phyloP scores from a whole-genome alignment of 2,113 vertebrate genomes.

The Hystrix brachyura region DNA sequence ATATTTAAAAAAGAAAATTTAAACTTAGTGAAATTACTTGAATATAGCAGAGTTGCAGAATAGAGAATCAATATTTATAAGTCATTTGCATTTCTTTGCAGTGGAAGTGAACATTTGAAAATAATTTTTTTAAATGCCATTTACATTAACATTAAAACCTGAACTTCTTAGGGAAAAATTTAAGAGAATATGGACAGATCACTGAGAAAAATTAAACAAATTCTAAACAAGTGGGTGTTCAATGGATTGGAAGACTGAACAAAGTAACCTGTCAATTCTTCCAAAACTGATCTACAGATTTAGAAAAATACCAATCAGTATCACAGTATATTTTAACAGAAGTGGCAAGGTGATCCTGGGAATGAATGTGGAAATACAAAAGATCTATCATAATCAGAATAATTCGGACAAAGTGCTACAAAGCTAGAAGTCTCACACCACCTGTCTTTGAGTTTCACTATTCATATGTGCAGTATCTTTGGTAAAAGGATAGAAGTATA shows the following conservation, averaged over 20 bases:
- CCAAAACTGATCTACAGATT: neutral
- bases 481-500: neutral
- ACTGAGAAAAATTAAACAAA: neutral
- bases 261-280: neutral
- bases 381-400: neutral
- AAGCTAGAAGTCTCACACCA: neutral
- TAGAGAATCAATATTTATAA: conserved; percentile 26
- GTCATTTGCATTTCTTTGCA: neutral
- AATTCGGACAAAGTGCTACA: neutral
- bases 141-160: neutral
- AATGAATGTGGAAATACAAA: neutral
- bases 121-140: neutral
- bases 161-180: neutral
- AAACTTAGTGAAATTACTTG: neutral
- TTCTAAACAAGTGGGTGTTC: neutral
- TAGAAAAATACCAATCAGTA: neutral
- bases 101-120: neutral
- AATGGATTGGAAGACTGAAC: neutral
- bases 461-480: neutral
- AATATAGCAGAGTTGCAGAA: neutral
- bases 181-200: conserved; percentile 9
- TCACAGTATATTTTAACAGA: conserved; percentile 29
- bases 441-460: neutral
- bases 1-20: neutral
- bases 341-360: neutral